Evolutionary conservation across 1,140 invertebrate species (phyloP).

Genomic region (Heliothis subflexa): DNA sequence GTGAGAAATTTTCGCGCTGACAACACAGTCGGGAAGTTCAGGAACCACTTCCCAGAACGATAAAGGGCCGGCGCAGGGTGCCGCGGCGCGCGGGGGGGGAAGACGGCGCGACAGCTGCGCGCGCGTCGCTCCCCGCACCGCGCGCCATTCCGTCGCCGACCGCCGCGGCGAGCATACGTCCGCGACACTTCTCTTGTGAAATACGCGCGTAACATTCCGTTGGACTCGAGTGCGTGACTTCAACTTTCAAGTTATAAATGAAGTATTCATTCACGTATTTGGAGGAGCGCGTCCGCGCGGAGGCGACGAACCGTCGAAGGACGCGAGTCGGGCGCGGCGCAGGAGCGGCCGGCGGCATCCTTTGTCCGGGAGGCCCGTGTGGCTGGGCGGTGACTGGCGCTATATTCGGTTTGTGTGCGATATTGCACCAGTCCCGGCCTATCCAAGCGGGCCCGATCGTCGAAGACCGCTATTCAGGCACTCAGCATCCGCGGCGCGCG

Average conservation of each 20-base stretch:
- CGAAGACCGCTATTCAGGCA: slow-evolving; percentile 78
- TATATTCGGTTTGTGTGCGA: slow-evolving; percentile 81
- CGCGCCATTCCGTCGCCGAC: slow-evolving; percentile 71
- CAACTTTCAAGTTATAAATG: slow-evolving; percentile 62
- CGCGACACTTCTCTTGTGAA: slow-evolving; percentile 55
- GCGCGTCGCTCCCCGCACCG: slow-evolving; percentile 73
- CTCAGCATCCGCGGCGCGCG: slow-evolving; percentile 83
- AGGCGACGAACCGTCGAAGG: slow-evolving; percentile 47
- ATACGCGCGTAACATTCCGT: slow-evolving; percentile 66
- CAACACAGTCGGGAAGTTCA: slow-evolving; percentile 82
- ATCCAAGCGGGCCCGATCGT: slow-evolving; percentile 82
- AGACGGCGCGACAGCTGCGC: slow-evolving; percentile 76
- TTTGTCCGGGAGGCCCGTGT: slow-evolving; percentile 80
- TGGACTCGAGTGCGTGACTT: slow-evolving; percentile 67
- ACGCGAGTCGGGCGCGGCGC: slow-evolving; percentile 61
- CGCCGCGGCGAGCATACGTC: slow-evolving; percentile 57
- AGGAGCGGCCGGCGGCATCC: slow-evolving; percentile 64
- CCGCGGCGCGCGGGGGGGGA: slow-evolving; percentile 57
- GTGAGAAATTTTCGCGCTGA: slow-evolving; percentile 64
- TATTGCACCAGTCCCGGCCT: slow-evolving; percentile 86
- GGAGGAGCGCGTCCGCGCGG: slow-evolving; percentile 43
- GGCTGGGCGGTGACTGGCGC: slow-evolving; percentile 82
- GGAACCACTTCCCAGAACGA: slow-evolving; percentile 86
- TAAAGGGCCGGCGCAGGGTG: slow-evolving; percentile 74
- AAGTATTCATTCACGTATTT: slow-evolving; percentile 46